Conservation (phyloP, 1,140 invertebrate species). For the Nephotettix cincticeps region DNA sequence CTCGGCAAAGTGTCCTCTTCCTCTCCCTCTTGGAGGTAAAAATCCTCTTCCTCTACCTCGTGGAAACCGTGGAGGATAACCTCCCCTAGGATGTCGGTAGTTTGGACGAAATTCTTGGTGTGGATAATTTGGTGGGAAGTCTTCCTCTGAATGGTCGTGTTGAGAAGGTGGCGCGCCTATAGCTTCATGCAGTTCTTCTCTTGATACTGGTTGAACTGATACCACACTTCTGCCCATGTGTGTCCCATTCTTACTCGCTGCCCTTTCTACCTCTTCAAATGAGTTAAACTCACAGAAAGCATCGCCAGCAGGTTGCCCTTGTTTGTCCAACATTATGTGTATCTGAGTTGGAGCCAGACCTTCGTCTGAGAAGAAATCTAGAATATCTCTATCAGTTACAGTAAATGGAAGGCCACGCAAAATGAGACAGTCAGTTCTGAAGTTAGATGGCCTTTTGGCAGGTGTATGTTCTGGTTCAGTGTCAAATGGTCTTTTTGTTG, state of each 20-base stretch:
- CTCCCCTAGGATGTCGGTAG: neutral
- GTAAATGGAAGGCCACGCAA: constrained; percentile 73
- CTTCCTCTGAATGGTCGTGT: neutral
- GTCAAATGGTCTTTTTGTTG: neutral
- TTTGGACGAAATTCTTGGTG: neutral
- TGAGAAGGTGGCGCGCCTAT: constrained; percentile 41
- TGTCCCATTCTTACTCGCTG: constrained; percentile 65
- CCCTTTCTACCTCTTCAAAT: constrained; percentile 64
- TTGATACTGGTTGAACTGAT: constrained; percentile 63
- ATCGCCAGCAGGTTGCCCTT: constrained; percentile 70
- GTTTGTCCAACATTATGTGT: constrained; percentile 69
- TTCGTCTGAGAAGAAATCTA: constrained; percentile 76
- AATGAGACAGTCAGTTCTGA: constrained; percentile 61
- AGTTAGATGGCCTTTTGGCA: neutral
- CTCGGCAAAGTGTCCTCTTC: constrained; percentile 45
- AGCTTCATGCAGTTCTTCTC: constrained; percentile 57
- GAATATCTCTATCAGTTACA: constrained; percentile 71
- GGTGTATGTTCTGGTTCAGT: neutral
- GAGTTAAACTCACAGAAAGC: constrained; percentile 83
- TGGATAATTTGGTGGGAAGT: neutral
- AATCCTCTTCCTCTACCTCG: constrained; percentile 48
- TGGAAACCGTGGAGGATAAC: constrained; percentile 33
- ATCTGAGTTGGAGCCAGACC: constrained; percentile 73
- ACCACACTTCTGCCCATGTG: constrained; percentile 65
- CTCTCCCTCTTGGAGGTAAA: constrained; percentile 49